These are phyloP conservation scores for Monopis laevigella DNA, from an alignment of 2,888 invertebrate genomes.

Conservation along the genomic window DNA sequence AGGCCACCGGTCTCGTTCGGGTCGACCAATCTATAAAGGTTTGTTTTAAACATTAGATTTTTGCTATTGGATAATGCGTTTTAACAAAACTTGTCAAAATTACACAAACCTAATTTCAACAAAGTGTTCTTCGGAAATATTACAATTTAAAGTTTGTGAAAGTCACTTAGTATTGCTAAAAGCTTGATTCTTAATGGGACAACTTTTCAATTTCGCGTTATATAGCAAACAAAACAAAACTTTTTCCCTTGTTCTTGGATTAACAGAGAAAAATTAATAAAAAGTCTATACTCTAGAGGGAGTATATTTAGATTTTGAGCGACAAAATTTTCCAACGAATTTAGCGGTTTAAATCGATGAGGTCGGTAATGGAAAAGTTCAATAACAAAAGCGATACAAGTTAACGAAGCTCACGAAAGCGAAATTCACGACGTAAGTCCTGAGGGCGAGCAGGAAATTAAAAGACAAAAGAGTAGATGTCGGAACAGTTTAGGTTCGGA, in stretches of 20 bases:
- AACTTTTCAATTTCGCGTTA: constrained; percentile 8
- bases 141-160: constrained; percentile 2
- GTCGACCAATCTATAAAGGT: not conserved
- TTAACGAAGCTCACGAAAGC: constrained; percentile 62
- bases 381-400: constrained; percentile 62
- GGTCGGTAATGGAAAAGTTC: constrained; percentile 62
- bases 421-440: constrained; percentile 54
- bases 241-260: constrained; percentile 41
- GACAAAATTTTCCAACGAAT: constrained; percentile 53
- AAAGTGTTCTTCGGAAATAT: constrained; percentile 4
- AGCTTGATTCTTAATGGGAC: constrained; percentile 6
- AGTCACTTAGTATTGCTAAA: constrained; percentile 10
- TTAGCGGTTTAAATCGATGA: constrained; percentile 55
- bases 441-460: constrained; percentile 61
- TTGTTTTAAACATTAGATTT: not conserved
- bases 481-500: constrained; percentile 55
- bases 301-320: constrained; percentile 27
- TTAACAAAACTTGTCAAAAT: not conserved
- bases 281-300: constrained; percentile 30
- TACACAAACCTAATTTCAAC: not conserved
- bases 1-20: constrained; percentile 26
- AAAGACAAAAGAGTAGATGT: constrained; percentile 62
- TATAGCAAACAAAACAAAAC: constrained; percentile 31
- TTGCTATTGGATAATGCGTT: not conserved
- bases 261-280: constrained; percentile 42